Conservation (phyloP, 2,888 invertebrate genomes). For the Deroplatys truncata region DNA sequence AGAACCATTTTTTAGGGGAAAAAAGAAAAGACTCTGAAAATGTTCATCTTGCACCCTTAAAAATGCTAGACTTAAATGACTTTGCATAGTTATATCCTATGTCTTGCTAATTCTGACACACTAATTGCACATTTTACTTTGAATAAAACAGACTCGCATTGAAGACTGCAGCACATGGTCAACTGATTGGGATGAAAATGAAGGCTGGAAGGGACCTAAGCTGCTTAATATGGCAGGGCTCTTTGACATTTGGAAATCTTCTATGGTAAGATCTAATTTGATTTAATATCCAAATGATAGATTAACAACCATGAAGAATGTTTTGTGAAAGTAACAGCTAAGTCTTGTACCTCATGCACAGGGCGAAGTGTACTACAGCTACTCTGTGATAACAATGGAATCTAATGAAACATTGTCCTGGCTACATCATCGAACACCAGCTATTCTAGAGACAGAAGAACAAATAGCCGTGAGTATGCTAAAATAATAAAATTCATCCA, state of each 20-base stretch:
- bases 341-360: constrained; percentile 30
- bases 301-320: too few species aligned
- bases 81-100: too few species aligned
- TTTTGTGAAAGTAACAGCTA: too few species aligned
- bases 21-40: too few species aligned
- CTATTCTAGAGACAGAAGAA: constrained; percentile 65
- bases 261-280: constrained; percentile 38
- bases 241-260: constrained; percentile 62
- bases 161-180: constrained; percentile 56
- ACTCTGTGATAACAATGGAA: constrained; percentile 73
- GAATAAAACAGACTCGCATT: constrained; percentile 41
- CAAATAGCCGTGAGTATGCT: constrained; percentile 54
- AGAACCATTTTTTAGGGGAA: too few species aligned
- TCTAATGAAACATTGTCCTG: constrained; percentile 62
- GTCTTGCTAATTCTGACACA: too few species aligned
- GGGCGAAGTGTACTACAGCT: constrained; percentile 62
- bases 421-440: constrained; percentile 78
- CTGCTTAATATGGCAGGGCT: constrained; percentile 73
- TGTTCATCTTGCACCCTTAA: too few species aligned
- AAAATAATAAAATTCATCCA: too few species aligned
- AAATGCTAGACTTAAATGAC: too few species aligned
- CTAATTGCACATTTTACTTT: neutral
- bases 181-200: constrained; percentile 39
- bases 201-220: constrained; percentile 58
- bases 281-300: too few species aligned